These are phyloP conservation scores for Forbesichthys papilliferus DNA, from an alignment of 2,113 vertebrate genomes.

Conservation along the genomic window DNA sequence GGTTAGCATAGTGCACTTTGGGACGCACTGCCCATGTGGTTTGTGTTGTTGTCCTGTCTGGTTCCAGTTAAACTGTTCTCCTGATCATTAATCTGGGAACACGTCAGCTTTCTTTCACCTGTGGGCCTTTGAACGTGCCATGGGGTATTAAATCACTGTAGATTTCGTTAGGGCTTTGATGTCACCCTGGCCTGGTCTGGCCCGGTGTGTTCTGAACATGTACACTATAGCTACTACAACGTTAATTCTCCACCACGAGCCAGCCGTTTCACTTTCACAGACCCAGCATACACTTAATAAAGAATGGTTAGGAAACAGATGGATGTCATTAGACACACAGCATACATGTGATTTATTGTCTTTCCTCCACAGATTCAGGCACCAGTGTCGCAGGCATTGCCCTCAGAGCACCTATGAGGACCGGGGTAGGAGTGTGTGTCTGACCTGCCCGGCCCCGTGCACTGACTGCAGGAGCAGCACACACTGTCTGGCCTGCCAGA, in stretches of 20 bases:
- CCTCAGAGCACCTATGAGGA: constrained; percentile 77
- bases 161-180: constrained; percentile 33
- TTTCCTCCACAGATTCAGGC: constrained; percentile 68
- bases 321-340: not conserved
- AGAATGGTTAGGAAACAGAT: not conserved
- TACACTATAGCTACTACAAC: not conserved
- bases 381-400: constrained; percentile 78
- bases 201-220: constrained; percentile 22
- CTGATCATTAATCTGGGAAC: constrained; percentile 9
- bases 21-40: constrained; percentile 23
- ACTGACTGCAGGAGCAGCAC: constrained; percentile 74
- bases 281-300: not conserved
- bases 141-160: constrained; percentile 19
- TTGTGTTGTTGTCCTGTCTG: constrained; percentile 23
- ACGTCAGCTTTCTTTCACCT: constrained; percentile 15
- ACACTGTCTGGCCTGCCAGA: constrained; percentile 74
- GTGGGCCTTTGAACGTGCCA: constrained; percentile 28
- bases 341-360: not conserved
- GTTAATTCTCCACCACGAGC: too few species aligned
- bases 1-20: constrained; percentile 35
- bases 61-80: constrained; percentile 30
- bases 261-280: too few species aligned
- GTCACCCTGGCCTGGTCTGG: constrained; percentile 23
- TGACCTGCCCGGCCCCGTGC: constrained; percentile 72
- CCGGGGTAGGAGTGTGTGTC: constrained; percentile 61